Evolutionary conservation across 2,888 invertebrate species (phyloP), one percentile per base, ranked within the genome.

Genomic region (Erebia palarica): DNA sequence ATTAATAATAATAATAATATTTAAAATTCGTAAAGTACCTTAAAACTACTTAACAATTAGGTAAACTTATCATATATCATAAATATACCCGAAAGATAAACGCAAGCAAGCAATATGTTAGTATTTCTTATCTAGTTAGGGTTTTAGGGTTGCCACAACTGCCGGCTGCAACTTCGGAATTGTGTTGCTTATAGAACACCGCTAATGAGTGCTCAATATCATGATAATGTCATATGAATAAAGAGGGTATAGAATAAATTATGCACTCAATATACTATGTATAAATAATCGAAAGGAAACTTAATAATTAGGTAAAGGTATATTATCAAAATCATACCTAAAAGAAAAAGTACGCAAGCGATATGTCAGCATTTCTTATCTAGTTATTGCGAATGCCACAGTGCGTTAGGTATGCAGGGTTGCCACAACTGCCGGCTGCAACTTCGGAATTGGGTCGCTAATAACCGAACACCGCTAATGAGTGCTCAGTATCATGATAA

Each of bases 81-180:
- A 53, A 53, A 53, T 16, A 53, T 16, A 53, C 14, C 16, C 4
- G 16, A 8, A 58, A 49, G 36, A 63, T 61, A 57, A n/a, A 14
- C 16, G 60, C 60, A 42, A 9, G 1, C 9, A 44, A 27, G 49
- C 63, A 21, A 47, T 61, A 44, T 18, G 61, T 61, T 61, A 47
- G 61, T 61, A 5, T 63, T 49, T 63, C 18, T 49, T 63, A 63
- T 63, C 49, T 21, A 18, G 47, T 61, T n/a, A 63, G 63, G 63
- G 63, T 14, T 63, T 61, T n/a, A 63, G 63, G 63, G 63, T 14
- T 63, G 63, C 44, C 61, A 61, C n/a, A 7, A 11, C 44, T 5
- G 60, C 57, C 57, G 21, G 57, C 57, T n/a, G 61, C 61, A 7
- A 47, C 11, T 16, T 44, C 14, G 47, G 47, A 63, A 63, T 63